phyloP scores from a whole-genome alignment of 2,113 vertebrate species.

The Indri indri region DNA sequence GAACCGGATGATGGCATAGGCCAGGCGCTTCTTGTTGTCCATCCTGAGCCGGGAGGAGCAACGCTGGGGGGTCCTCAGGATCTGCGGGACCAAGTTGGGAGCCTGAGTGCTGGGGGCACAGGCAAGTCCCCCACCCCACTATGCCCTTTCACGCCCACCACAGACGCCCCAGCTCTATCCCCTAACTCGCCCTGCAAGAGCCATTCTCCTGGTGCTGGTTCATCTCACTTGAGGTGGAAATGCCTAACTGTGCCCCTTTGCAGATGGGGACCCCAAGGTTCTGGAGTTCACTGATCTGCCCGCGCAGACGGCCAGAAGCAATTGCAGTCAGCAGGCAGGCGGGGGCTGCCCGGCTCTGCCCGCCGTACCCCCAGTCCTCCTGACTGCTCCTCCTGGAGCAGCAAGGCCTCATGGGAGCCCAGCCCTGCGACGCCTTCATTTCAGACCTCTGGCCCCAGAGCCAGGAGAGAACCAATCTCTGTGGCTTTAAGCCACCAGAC shows the following conservation, averaged over 20 bases:
- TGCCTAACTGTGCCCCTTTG: neutral
- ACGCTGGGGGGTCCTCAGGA: neutral
- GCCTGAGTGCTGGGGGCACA: neutral
- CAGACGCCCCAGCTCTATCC: neutral
- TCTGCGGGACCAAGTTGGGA: neutral
- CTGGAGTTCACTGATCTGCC: neutral
- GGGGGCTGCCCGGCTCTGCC: neutral
- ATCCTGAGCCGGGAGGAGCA: slow-evolving; percentile 73
- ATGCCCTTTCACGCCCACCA: too few species aligned
- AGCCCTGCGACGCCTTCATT: neutral
- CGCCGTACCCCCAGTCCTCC: neutral
- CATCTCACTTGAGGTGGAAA: neutral
- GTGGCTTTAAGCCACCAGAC: neutral
- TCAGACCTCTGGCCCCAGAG: neutral
- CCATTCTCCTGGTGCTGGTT: too few species aligned
- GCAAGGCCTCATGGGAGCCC: neutral
- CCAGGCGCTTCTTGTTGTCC: slow-evolving; percentile 95
- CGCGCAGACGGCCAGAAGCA: fast-evolving
- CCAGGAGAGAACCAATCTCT: neutral
- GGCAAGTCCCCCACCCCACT: too few species aligned
- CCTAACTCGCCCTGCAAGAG: neutral
- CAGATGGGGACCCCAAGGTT: neutral
- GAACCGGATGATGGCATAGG: slow-evolving; percentile 95
- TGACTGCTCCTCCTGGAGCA: neutral
- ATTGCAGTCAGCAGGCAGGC: neutral